Conservation (phyloP, 2,888 invertebrate species). For the Dryococelus australis region DNA sequence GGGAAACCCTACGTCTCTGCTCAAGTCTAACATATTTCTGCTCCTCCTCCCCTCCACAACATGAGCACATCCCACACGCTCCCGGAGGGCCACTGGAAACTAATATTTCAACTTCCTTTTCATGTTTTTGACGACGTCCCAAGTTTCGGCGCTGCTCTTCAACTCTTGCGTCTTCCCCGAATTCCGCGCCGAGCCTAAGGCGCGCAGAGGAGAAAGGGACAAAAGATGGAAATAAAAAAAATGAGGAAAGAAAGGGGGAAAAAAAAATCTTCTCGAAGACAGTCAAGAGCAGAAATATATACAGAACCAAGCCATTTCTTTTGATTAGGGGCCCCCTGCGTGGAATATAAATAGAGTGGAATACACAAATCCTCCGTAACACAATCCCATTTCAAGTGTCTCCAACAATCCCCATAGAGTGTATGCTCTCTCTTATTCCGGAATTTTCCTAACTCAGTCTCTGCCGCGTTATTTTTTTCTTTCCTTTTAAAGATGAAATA, state of each 20-base stretch:
- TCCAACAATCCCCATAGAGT: constrained; percentile 16
- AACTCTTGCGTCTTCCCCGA: not conserved
- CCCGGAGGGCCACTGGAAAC: not conserved
- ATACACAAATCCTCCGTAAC: constrained; percentile 16
- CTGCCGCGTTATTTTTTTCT: not conserved
- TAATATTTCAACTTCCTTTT: constrained; percentile 5
- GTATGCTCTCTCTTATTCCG: not conserved
- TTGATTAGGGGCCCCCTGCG: constrained; percentile 1
- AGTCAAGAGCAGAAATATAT: constrained; percentile 16
- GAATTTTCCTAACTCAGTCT: not conserved
- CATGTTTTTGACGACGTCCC: not conserved
- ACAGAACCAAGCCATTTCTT: constrained; percentile 9
- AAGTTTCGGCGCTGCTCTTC: not conserved
- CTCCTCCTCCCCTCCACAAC: not conserved
- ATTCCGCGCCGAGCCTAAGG: not conserved
- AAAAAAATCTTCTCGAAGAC: constrained; percentile 6
- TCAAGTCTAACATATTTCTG: not conserved
- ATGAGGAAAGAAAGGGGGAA: not conserved
- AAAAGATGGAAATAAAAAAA: not conserved
- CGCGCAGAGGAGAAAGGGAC: not conserved
- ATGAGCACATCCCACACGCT: not conserved
- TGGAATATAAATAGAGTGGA: constrained; percentile 9
- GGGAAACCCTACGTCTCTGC: not conserved
- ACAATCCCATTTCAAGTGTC: constrained; percentile 7
- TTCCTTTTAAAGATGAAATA: not conserved